Conservation (phyloP, 2,113 vertebrate genomes). For the Ciconia maguari region DNA sequence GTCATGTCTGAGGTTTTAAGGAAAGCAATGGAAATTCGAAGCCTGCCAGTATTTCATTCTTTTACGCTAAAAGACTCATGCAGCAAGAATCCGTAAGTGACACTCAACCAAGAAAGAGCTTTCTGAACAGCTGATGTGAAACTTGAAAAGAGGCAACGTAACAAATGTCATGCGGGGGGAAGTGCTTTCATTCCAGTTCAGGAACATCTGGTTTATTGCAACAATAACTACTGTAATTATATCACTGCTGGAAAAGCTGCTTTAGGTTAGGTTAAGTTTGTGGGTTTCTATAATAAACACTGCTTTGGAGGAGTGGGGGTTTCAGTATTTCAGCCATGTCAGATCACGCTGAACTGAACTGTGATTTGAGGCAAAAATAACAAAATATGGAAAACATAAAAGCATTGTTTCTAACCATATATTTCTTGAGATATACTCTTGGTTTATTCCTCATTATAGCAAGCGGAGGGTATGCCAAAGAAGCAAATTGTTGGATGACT, state of each 20-base stretch:
- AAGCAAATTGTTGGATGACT: conserved; percentile 14
- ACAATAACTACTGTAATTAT: conserved; percentile 73
- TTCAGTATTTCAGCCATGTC: conserved; percentile 52
- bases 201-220: conserved; percentile 75
- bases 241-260: conserved; percentile 66
- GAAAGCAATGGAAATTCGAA: neutral
- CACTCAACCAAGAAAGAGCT: conserved; percentile 31
- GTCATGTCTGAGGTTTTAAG: neutral
- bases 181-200: conserved; percentile 50
- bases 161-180: conserved; percentile 40
- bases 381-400: conserved; percentile 56
- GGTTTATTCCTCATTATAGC: conserved; percentile 19
- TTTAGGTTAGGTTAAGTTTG: conserved; percentile 66
- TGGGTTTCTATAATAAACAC: conserved; percentile 69
- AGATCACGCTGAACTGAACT: conserved; percentile 42
- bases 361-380: conserved; percentile 64
- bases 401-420: conserved; percentile 38
- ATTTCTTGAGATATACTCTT: conserved; percentile 29
- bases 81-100: conserved; percentile 56
- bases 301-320: conserved; percentile 43
- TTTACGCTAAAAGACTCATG: neutral
- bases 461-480: conserved; percentile 10
- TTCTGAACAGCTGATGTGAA: conserved; percentile 70
- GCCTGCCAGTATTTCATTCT: neutral
- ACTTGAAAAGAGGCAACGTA: conserved; percentile 62